phyloP scores from a whole-genome alignment of 2,888 invertebrate species.

The Pharmacophagus antenor region DNA sequence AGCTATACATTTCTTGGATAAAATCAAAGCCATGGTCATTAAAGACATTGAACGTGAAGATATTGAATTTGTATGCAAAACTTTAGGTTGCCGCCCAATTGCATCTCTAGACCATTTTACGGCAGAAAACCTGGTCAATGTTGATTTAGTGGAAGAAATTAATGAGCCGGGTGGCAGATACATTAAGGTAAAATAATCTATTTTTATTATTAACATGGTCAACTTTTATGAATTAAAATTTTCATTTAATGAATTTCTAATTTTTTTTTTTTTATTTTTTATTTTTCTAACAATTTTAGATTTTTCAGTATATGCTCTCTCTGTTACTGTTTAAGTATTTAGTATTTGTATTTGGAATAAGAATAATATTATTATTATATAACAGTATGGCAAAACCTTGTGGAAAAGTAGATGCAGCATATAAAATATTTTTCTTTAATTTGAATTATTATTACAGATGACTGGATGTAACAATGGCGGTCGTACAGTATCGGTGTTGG shows the following conservation, averaged over 20 bases:
- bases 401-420: background rate
- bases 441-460: constrained; percentile 71
- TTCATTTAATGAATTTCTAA: too few relatives aligned
- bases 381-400: background rate
- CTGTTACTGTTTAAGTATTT: too few relatives aligned
- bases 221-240: too few relatives aligned
- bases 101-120: constrained; percentile 99
- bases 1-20: constrained; percentile 98
- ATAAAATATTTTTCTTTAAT: background rate
- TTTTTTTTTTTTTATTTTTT: too few relatives aligned
- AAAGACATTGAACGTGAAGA: constrained; percentile 99
- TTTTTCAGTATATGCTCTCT: too few relatives aligned
- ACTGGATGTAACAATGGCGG: constrained; percentile 94
- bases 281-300: too few relatives aligned
- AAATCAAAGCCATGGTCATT: constrained; percentile 99
- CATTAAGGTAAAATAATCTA: constrained; percentile 84
- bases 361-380: too few relatives aligned
- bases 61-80: constrained; percentile 98
- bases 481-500: constrained; percentile 94
- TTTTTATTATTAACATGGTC: background rate
- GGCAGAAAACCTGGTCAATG: constrained; percentile 93
- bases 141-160: constrained; percentile 97
- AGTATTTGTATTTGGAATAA: too few relatives aligned
- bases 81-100: constrained; percentile 95
- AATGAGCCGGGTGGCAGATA: constrained; percentile 93